Conservation (phyloP, 1,140 invertebrate species). For the Drosophila bocki region DNA sequence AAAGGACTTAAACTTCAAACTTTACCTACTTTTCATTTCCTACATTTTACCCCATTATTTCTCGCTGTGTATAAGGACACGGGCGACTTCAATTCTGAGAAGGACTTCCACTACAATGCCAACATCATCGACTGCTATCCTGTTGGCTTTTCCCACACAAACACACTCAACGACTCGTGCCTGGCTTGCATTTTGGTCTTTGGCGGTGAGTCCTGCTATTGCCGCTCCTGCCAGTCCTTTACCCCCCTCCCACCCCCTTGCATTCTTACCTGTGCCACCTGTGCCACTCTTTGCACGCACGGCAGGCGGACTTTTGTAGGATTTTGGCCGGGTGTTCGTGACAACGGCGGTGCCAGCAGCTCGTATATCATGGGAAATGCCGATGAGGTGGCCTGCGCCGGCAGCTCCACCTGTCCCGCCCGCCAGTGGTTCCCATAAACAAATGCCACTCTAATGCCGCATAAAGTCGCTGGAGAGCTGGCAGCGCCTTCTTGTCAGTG, state of each 20-base stretch:
- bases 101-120: conserved; percentile 45
- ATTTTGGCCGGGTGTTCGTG: conserved; percentile 69
- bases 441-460: conserved; percentile 82
- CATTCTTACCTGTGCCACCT: conserved; percentile 35
- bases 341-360: conserved; percentile 47
- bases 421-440: conserved; percentile 68
- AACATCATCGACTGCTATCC: conserved; percentile 59
- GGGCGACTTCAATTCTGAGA: conserved; percentile 24
- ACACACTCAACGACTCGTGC: conserved; percentile 14
- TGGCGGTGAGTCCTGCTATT: conserved; percentile 32
- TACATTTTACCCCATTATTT: neutral
- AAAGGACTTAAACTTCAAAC: too few species aligned
- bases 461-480: conserved; percentile 60
- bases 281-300: conserved; percentile 66
- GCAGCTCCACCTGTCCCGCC: conserved; percentile 4
- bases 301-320: conserved; percentile 72
- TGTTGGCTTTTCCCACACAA: conserved; percentile 50
- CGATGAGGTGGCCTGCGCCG: conserved; percentile 27
- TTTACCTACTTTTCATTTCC: neutral
- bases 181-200: conserved; percentile 50
- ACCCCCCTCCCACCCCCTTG: neutral
- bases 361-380: conserved; percentile 50
- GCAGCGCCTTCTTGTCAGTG: conserved; percentile 55
- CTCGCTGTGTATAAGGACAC: conserved; percentile 4
- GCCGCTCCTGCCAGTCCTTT: neutral